Base-by-base conservation (phyloP, 1,140 invertebrate genomes). In the Seison nebaliae region DNA sequence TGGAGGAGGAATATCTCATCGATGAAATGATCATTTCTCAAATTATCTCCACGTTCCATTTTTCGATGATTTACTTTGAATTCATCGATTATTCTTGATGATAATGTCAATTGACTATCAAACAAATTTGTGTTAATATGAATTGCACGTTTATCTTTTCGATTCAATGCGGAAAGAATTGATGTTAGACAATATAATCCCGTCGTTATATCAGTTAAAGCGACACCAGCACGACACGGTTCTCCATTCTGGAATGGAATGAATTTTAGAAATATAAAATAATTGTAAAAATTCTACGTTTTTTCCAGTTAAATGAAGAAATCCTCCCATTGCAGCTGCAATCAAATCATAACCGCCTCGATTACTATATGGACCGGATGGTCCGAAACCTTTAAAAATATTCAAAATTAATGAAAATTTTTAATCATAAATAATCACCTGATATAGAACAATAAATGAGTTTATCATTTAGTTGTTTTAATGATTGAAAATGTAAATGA, bases 321-420 rank as follows among this genome's bases (percentile, higher is more conserved):
- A 59, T 2, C 84, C 84, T 9, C 80, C 83, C 37, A 83, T 63
- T 0, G 79, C 84, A 6, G 80, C 71, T 9, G 79, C 80, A 44
- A 93, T 83, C 1, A 88, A 76, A 63, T 94, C 84, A 61, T 88
- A 93, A 36, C 84, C 84, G 15, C 79, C 74, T 48, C 73, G 70
- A 32, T 68, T 64, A 3, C 62, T 58, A 60, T 88, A 91, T 0
- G 80, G 80, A 1, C 84, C 84, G 30, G 65, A 61, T 1, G 68
- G 64, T 0, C 86, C 86, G 59, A 75, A 94, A 1, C 83, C 62
- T 64, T 24, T 8, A 45, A 34, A 39, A 36, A 40, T 21, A 26
- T 19, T 33, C 5, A 35, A 28, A 14, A 29, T n/a, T 15, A 16
- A 35, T 16, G 16, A 9, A 32, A 4, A 38, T 30, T 35, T 33